phyloP scores from a whole-genome alignment of 1,140 invertebrate species.

The Phymastichus coffea region DNA sequence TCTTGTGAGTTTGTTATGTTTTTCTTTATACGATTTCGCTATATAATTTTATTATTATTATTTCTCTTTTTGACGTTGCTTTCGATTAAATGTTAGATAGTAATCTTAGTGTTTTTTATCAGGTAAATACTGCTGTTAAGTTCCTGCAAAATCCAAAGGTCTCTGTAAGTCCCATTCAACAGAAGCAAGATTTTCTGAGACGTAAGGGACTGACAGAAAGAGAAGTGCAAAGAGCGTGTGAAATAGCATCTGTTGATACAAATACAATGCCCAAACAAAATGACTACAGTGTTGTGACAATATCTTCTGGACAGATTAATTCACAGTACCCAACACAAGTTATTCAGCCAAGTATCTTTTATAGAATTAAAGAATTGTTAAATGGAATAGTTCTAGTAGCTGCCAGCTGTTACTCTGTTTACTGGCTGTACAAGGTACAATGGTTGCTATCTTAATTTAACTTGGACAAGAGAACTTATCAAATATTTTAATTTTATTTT shows the following conservation, averaged over 20 bases:
- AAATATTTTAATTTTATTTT: no score
- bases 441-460: background rate
- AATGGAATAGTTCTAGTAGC: conserved; percentile 69
- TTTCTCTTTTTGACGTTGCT: conserved; percentile 6
- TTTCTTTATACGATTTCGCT: no score
- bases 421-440: conserved; percentile 72
- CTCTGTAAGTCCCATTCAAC: conserved; percentile 67
- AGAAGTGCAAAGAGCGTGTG: conserved; percentile 75
- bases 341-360: conserved; percentile 54
- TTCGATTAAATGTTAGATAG: no score
- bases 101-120: conserved; percentile 14
- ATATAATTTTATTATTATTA: conserved; percentile 12
- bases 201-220: conserved; percentile 78
- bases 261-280: conserved; percentile 38
- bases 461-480: no score
- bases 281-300: conserved; percentile 43
- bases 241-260: conserved; percentile 58
- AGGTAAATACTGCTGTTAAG: conserved; percentile 82
- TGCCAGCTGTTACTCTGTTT: conserved; percentile 68
- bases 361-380: conserved; percentile 66
- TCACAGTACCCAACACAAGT: conserved; percentile 43
- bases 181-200: conserved; percentile 78
- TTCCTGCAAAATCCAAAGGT: conserved; percentile 85
- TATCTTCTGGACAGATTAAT: conserved; percentile 43
- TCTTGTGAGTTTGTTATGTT: conserved; percentile 37